Evolutionary conservation across 2,113 vertebrate genomes (phyloP).

Genomic region (Zosterops lateralis): DNA sequence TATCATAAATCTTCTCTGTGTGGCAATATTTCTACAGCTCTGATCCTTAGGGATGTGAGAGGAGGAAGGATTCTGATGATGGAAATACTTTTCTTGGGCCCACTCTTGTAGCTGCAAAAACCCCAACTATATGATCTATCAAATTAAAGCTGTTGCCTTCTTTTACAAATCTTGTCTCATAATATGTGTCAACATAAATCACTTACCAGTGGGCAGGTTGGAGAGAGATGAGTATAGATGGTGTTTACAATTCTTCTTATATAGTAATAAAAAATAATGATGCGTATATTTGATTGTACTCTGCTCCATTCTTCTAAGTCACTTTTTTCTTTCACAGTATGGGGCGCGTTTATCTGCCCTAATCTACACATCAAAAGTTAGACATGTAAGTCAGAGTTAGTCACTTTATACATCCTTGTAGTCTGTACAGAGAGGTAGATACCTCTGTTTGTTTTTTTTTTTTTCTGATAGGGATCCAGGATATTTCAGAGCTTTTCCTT

Average conservation of each 20-base stretch:
- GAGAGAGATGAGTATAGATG: conserved; percentile 45
- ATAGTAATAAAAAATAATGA: conserved; percentile 56
- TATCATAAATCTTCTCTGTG: background rate
- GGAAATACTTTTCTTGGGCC: background rate
- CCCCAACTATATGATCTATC: background rate
- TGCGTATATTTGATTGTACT: conserved; percentile 19
- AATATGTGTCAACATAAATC: conserved; percentile 35
- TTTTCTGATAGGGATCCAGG: background rate
- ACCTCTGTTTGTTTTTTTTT: background rate
- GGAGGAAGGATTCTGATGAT: background rate
- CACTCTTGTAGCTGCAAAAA: background rate
- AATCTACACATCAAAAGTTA: conserved; percentile 20
- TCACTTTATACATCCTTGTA: background rate
- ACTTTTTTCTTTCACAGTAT: conserved; percentile 16
- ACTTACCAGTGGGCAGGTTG: conserved; percentile 13
- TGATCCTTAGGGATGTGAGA: background rate
- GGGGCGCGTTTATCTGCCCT: background rate
- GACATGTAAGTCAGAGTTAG: background rate
- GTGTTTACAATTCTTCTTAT: conserved; percentile 41
- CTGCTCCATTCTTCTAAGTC: conserved; percentile 40
- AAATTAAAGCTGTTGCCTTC: background rate
- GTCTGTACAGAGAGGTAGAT: background rate
- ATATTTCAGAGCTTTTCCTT: background rate
- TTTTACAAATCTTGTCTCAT: conserved; percentile 20
- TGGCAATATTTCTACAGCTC: background rate